Evolutionary conservation across 2,113 vertebrate species (phyloP), one percentile per base, ranked within the genome.

Genomic region (Microtus oregoni): DNA sequence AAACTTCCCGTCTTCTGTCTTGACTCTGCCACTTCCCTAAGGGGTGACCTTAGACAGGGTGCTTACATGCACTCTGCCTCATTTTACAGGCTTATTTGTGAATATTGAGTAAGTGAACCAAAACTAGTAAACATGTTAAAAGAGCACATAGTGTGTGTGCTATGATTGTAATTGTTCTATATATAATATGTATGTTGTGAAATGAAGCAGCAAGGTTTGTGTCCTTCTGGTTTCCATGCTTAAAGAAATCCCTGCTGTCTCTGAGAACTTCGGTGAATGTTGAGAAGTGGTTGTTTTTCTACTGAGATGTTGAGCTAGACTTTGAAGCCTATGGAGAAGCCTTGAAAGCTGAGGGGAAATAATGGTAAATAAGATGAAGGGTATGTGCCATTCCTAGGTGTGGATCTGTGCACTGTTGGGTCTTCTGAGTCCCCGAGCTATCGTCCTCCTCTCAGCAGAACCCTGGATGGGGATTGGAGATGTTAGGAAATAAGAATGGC

Each of bases 221-320:
- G 65, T 90, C 75, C 38, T 87, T 67, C 32, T 13, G 78, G 11
- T 50, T 70, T 86, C 13, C 0, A 4, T 89, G 38, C 14, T 78
- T 83, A 73, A 44, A 88, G 61, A 88, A 90, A 38, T 20, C 44
- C 61, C 35, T 91, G 41, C 52, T 89, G 68, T 70, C 41, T 95
- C 73, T 86, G 86, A 91, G 86, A 89, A 70, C 65, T 77, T 63
- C n/a, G 32, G 75, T 89, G 41, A 61, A 90, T 67, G 22, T 90
- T 82, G 65, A 78, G 24, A 1, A 44, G 63, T 35, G 11, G 28
- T 47, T 47, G 58, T 14, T 38, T 73, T 47, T 91, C 88, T 90
- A 3, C 92, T 83, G 35, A 77, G 75, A 72, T 75, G 94, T 95
- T 83, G 86, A 95, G 4, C 35, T 86, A 50, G 61, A 87, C 76